phyloP scores from a whole-genome alignment of 1,140 invertebrate species.

The Diachasmimorpha longicaudata region DNA sequence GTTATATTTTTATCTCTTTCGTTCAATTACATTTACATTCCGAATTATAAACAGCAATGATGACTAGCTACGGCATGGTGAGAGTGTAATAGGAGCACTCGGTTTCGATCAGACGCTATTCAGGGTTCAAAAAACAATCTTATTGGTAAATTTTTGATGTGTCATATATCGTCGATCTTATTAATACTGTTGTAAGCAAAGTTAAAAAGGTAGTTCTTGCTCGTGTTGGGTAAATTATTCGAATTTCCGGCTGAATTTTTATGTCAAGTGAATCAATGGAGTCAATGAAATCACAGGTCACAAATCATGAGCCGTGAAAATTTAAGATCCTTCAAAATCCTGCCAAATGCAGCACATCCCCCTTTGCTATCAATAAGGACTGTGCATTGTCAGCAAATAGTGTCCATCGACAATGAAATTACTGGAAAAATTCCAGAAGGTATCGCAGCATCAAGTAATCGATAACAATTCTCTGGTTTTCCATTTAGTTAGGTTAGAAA shows the following conservation, averaged over 20 bases:
- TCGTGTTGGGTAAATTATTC: neutral
- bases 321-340: no score
- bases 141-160: conserved; percentile 32
- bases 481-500: no score
- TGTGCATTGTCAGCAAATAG: no score
- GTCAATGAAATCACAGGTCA: neutral
- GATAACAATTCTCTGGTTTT: no score
- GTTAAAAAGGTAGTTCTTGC: neutral
- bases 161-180: neutral
- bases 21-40: neutral
- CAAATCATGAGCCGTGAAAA: neutral
- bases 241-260: no score
- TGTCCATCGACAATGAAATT: no score
- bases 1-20: conserved; percentile 3
- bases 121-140: conserved; percentile 49
- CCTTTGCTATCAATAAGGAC: no score
- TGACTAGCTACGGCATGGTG: conserved; percentile 45
- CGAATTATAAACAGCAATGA: conserved; percentile 21
- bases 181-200: neutral
- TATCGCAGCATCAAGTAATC: no score
- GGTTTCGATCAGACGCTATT: conserved; percentile 53
- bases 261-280: no score
- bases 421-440: no score
- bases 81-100: conserved; percentile 44
- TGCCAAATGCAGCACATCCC: no score